phyloP scores from a whole-genome alignment of 2,888 invertebrate species.

The Theretra japonica region DNA sequence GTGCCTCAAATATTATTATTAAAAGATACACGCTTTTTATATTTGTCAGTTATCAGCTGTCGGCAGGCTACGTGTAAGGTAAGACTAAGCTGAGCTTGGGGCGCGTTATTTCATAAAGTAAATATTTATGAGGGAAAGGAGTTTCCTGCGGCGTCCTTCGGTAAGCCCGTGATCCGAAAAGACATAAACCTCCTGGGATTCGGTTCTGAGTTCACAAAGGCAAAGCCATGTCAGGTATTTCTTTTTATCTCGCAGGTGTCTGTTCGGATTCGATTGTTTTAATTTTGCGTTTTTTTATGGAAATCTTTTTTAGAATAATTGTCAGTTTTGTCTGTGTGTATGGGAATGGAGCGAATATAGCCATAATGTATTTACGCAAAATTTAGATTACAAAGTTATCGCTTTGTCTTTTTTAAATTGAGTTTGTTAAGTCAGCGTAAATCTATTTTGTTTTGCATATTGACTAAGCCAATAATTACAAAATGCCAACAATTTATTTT shows the following conservation, averaged over 20 bases:
- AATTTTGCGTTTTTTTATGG: conserved; percentile 35
- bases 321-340: neutral
- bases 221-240: conserved; percentile 67
- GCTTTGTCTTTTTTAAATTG: no score
- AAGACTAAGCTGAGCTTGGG: conserved; percentile 70
- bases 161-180: conserved; percentile 82
- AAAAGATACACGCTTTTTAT: conserved; percentile 53
- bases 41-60: conserved; percentile 76
- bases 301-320: neutral
- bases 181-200: conserved; percentile 82
- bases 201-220: conserved; percentile 79
- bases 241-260: conserved; percentile 46
- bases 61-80: conserved; percentile 63
- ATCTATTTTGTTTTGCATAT: no score
- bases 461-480: no score
- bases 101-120: conserved; percentile 83
- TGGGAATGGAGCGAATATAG: neutral
- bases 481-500: no score
- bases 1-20: conserved; percentile 32
- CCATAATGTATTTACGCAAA: no score
- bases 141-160: conserved; percentile 72
- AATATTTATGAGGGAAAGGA: conserved; percentile 83
- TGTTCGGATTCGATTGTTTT: conserved; percentile 46
- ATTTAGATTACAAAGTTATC: no score
- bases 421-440: no score